Evolutionary conservation across 2,797 vertebrate genomes (phyloP).

Genomic region (Acanthurus lineatus): DNA sequence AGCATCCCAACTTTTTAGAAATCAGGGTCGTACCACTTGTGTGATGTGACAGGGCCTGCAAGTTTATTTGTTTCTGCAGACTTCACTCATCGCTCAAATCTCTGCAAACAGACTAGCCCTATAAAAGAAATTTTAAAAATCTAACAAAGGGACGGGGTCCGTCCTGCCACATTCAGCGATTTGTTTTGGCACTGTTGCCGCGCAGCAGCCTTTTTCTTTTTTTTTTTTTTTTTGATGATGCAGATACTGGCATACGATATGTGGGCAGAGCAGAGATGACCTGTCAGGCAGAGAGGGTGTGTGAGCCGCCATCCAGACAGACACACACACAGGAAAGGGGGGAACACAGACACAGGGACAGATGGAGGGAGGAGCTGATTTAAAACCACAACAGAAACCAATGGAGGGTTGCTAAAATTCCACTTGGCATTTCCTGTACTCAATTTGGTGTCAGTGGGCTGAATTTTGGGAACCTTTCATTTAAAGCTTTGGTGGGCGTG

Average conservation of each 20-base stretch:
- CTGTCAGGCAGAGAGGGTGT: constrained; percentile 11
- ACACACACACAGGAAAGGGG: not conserved
- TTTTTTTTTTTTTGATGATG: constrained; percentile 66
- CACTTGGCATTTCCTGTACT: constrained; percentile 6
- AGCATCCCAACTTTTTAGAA: too few relatives aligned
- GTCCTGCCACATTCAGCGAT: constrained; percentile 55
- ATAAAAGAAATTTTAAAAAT: constrained; percentile 30
- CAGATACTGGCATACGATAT: constrained; percentile 65
- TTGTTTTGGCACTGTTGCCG: constrained; percentile 68
- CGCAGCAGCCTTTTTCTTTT: constrained; percentile 47
- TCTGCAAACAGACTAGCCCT: constrained; percentile 20
- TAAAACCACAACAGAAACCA: constrained; percentile 11
- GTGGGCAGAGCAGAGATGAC: constrained; percentile 56
- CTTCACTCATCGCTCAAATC: constrained; percentile 14
- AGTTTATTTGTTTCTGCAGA: constrained; percentile 23
- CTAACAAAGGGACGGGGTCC: constrained; percentile 34
- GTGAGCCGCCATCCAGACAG: not conserved
- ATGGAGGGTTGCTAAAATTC: constrained; percentile 18
- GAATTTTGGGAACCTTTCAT: too few relatives aligned
- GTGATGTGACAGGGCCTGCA: not conserved
- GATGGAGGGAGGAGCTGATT: not conserved
- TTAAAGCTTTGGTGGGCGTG: too few relatives aligned
- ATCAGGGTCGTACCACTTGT: not conserved
- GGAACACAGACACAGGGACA: not conserved
- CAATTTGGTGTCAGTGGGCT: too few relatives aligned